Evolutionary conservation across 1,140 invertebrate genomes (phyloP).

Genomic region (Lepidurus arcticus): DNA sequence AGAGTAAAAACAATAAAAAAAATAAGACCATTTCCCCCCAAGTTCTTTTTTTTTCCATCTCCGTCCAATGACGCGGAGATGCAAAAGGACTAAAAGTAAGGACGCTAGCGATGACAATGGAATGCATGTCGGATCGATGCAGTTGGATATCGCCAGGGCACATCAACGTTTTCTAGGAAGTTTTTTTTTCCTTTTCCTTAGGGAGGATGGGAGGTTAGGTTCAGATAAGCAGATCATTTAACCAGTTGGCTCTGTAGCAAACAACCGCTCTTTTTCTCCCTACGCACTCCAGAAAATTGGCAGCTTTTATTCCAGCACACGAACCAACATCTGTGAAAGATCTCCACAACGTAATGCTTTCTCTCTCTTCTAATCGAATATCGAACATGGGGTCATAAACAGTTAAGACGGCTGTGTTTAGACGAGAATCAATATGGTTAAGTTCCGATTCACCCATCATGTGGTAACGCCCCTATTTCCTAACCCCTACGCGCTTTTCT

Average conservation of each 20-base stretch:
- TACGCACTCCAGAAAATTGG: slow-evolving; percentile 4
- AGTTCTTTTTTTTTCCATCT: not conserved
- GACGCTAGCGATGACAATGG: not conserved
- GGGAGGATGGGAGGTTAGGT: not conserved
- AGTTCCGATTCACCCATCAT: too few species aligned
- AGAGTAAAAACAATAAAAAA: not conserved
- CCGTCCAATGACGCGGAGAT: not conserved
- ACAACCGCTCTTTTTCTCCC: not conserved
- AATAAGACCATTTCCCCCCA: not conserved
- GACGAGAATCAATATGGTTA: too few species aligned
- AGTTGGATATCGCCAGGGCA: not conserved
- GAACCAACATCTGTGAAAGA: not conserved
- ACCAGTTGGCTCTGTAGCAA: not conserved
- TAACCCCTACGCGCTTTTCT: too few species aligned
- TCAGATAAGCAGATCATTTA: slow-evolving; percentile 4
- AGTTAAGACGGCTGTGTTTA: not conserved
- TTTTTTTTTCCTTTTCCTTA: not conserved
- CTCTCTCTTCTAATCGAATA: not conserved
- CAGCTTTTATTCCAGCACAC: not conserved
- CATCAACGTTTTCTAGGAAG: not conserved
- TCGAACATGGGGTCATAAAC: not conserved
- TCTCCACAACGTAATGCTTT: not conserved
- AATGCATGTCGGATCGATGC: slow-evolving; percentile 8
- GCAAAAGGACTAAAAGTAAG: not conserved
- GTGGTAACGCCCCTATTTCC: too few species aligned